Conservation (phyloP, 2,797 vertebrate genomes). For the Thalassophryne amazonica region DNA sequence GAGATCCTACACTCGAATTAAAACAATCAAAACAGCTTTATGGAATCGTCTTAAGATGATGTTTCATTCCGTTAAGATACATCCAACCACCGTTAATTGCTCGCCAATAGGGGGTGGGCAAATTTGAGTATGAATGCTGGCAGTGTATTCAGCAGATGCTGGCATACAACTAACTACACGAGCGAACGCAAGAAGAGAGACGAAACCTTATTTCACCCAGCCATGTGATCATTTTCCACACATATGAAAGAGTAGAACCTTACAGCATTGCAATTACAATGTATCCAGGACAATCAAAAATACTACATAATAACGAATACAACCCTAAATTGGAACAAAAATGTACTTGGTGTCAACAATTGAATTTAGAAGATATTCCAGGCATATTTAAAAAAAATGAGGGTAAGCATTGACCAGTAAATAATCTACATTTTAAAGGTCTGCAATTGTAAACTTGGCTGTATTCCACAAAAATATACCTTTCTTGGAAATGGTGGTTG, state of each 20-base stretch:
- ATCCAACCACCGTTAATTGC: constrained; percentile 49
- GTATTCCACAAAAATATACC: constrained; percentile 99
- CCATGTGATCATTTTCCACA: constrained; percentile 70
- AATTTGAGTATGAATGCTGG: constrained; percentile 66
- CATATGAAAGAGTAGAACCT: constrained; percentile 85
- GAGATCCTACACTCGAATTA: constrained; percentile 18
- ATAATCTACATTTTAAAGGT: constrained; percentile 93
- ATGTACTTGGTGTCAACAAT: constrained; percentile 81
- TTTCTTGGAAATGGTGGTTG: constrained; percentile 90
- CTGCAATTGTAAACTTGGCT: constrained; percentile 92
- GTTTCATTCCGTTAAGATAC: constrained; percentile 43
- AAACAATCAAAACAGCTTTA: constrained; percentile 22
- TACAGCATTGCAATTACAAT: constrained; percentile 87
- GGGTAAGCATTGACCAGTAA: constrained; percentile 97
- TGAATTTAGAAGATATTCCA: constrained; percentile 90
- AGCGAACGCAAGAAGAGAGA: constrained; percentile 59
- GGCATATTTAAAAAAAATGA: constrained; percentile 94
- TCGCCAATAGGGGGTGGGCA: constrained; percentile 46
- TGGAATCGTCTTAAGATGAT: constrained; percentile 28
- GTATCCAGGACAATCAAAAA: constrained; percentile 87
- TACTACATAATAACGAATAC: constrained; percentile 64
- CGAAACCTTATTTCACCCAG: constrained; percentile 55
- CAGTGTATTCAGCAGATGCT: constrained; percentile 79
- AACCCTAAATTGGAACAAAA: constrained; percentile 76
- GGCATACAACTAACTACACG: constrained; percentile 52